Conservation (phyloP, 2,888 invertebrate genomes). For the Synanthedon andrenaeformis region DNA sequence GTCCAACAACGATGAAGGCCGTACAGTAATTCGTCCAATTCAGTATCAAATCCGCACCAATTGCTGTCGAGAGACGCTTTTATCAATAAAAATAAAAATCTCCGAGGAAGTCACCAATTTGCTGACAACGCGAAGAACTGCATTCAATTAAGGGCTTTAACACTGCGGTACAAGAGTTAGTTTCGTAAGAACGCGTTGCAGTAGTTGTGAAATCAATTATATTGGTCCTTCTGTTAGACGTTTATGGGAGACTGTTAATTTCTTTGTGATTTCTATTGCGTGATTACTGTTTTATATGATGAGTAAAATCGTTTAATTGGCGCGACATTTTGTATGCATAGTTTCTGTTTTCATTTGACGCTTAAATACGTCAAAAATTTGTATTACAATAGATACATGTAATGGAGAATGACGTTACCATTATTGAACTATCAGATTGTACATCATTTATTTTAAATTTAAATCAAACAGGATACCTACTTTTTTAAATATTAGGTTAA, state of each 20-base stretch:
- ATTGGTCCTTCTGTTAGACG: constrained; percentile 9
- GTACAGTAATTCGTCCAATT: constrained; percentile 40
- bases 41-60: constrained; percentile 58
- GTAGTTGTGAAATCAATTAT: constrained; percentile 45
- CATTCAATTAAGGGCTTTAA: constrained; percentile 1
- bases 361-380: too few relatives aligned
- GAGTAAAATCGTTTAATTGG: too few relatives aligned
- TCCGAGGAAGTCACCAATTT: constrained; percentile 63
- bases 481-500: too few relatives aligned
- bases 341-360: too few relatives aligned
- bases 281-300: too few relatives aligned
- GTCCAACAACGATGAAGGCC: background rate
- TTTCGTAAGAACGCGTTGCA: background rate
- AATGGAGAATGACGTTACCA: too few relatives aligned
- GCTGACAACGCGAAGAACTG: constrained; percentile 21
- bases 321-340: too few relatives aligned
- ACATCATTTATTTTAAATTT: too few relatives aligned
- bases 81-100: constrained; percentile 67
- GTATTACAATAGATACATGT: too few relatives aligned
- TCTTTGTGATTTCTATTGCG: background rate
- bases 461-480: too few relatives aligned
- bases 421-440: too few relatives aligned
- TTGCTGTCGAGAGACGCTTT: constrained; percentile 52
- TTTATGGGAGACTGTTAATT: background rate
- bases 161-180: background rate